Percentiles rank a stretch among this genome's conserved stretches.
These are phyloP conservation scores for Myripristis jacobus DNA, from an alignment of 2,797 vertebrate genomes.

Conservation along the genomic window DNA sequence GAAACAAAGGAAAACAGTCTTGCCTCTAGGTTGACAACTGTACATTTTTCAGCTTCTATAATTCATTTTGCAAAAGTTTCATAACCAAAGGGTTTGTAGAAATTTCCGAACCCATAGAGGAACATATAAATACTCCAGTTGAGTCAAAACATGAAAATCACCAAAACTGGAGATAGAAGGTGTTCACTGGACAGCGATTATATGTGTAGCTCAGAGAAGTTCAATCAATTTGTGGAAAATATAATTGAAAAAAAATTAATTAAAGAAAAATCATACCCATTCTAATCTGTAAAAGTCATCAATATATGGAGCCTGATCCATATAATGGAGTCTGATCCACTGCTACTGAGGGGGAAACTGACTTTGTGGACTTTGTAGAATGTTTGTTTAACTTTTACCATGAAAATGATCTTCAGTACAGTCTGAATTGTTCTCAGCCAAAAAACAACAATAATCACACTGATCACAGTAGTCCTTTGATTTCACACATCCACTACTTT, in stretches of 20 bases:
- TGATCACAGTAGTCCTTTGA: background rate
- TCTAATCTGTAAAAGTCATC: background rate
- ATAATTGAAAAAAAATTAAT: too few species aligned
- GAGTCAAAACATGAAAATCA: too few species aligned
- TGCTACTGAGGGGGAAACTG: slow-evolving; percentile 4
- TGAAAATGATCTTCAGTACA: slow-evolving; percentile 19
- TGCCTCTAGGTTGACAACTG: too few species aligned
- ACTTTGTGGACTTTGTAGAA: background rate
- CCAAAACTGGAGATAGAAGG: too few species aligned
- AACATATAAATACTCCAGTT: too few species aligned
- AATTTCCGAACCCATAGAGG: too few species aligned
- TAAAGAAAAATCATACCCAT: too few species aligned
- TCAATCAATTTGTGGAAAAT: slow-evolving; percentile 8
- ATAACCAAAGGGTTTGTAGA: too few species aligned
- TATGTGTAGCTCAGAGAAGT: background rate
- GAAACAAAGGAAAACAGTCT: too few species aligned
- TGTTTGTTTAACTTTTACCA: slow-evolving; percentile 55
- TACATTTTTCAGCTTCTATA: too few species aligned
- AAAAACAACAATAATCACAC: background rate
- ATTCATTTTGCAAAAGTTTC: too few species aligned
- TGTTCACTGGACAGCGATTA: too few species aligned
- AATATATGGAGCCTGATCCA: slow-evolving; percentile 2
- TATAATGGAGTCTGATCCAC: background rate
- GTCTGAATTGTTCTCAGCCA: slow-evolving; percentile 9
- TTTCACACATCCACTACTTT: slow-evolving; percentile 11